Base-by-base conservation (phyloP, 2,113 vertebrate species). In the Ochotona curzoniae region DNA sequence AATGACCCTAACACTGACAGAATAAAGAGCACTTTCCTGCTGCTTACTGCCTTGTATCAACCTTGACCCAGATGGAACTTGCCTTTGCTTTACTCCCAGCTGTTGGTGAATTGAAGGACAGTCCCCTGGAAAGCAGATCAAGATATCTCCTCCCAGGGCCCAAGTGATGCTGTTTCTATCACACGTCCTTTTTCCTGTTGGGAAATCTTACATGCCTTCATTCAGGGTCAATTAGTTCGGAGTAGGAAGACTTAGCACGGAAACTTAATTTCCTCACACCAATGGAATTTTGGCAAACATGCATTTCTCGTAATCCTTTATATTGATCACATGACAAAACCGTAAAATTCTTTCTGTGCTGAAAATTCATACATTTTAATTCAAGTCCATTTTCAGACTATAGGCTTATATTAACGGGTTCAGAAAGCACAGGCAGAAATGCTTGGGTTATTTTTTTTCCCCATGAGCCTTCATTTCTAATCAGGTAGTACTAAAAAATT, bases 381-480 rank as follows among this genome's bases (percentile, higher is more conserved):
- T 28, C 15, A 91, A 94, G 71, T 67, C 12, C 18, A 44, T 20
- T 94, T 92, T 87, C 75, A 93, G 89, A 97, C 94, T 57, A 32
- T 1, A 86, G 21, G 35, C 66, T 87, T 14, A 76, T 57, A 81
- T 69, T 28, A 64, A 4, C 82, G 67, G 30, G 76, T 8, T 20
- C 7, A 75, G 18, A 67, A 32, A 60, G 12, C 54, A 47, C 54
- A 69, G 35, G 11, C 61, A 76, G 13, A 94, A 90, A 86, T 54
- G 18, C 4, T 70, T 26, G 2, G n/a, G 23, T 21, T 38, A 15
- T 57, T 38, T 70, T 23, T 44, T 67, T 32, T n/a, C n/a, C 6
- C 38, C 12, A 20, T 38, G 57, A 57, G 49, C 20, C 13, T 38
- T 57, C 32, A 57, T 69, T 70, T 86, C 75, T 32, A 61, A 60